phyloP scores from a whole-genome alignment of 2,113 vertebrate genomes.

The Lophura nycthemera region DNA sequence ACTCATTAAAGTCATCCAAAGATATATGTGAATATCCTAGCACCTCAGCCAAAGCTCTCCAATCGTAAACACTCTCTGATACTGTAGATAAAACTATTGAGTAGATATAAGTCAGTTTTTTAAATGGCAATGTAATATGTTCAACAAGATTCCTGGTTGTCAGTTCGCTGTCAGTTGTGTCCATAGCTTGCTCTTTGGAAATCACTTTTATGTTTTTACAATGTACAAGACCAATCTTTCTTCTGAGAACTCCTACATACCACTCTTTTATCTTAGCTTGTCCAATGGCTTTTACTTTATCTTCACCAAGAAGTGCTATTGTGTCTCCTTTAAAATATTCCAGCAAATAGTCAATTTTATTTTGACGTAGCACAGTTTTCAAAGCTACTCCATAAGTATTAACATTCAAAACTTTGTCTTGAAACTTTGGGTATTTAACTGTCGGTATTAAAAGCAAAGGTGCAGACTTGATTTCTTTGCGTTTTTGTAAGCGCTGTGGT shows the following conservation, averaged over 20 bases:
- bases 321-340: slow-evolving; percentile 98
- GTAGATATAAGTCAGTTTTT: slow-evolving; percentile 95
- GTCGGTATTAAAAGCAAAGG: slow-evolving; percentile 77
- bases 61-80: slow-evolving; percentile 87
- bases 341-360: slow-evolving; percentile 89
- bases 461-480: slow-evolving; percentile 73
- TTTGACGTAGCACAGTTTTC: slow-evolving; percentile 92
- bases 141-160: slow-evolving; percentile 86
- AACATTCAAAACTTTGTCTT: slow-evolving; percentile 81
- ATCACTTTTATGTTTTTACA: slow-evolving; percentile 94
- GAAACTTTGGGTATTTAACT: slow-evolving; percentile 84
- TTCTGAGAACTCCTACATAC: slow-evolving; percentile 92
- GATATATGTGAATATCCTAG: slow-evolving; percentile 86
- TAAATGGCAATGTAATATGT: slow-evolving; percentile 90
- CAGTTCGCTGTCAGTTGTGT: slow-evolving; percentile 80
- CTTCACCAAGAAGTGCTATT: slow-evolving; percentile 88
- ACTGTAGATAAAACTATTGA: slow-evolving; percentile 90
- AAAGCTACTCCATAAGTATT: slow-evolving; percentile 87
- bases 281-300: slow-evolving; percentile 90
- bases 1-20: slow-evolving; percentile 78
- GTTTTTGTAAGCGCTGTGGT: slow-evolving; percentile 67
- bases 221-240: slow-evolving; percentile 89
- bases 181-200: slow-evolving; percentile 88
- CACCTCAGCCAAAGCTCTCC: slow-evolving; percentile 88
- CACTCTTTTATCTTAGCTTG: slow-evolving; percentile 95